A percentile compares a stretch with the other conserved stretches of the same genome.
phyloP scores from a whole-genome alignment of 2,888 invertebrate genomes.

The Pseudococcus jackbeardsleyi region DNA sequence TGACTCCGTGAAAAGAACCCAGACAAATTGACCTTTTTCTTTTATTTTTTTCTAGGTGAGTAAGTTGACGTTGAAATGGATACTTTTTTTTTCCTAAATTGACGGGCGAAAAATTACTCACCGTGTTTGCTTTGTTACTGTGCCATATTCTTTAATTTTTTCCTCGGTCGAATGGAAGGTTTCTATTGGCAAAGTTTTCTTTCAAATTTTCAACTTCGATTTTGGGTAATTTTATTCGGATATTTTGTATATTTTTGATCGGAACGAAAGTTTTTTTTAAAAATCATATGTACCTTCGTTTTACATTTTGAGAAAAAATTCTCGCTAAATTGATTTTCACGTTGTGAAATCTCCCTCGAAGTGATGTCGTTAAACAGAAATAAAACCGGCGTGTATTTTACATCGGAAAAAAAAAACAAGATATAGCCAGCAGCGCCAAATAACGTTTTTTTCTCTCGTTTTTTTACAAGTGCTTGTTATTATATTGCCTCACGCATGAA shows the following conservation, averaged over 20 bases:
- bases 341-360: not conserved
- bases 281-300: too few relatives aligned
- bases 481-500: not conserved
- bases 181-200: too few relatives aligned
- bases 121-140: too few relatives aligned
- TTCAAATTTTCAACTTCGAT: too few relatives aligned
- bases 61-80: not conserved
- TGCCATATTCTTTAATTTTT: too few relatives aligned
- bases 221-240: too few relatives aligned
- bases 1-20: not conserved
- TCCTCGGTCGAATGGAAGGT: too few relatives aligned
- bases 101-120: too few relatives aligned
- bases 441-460: not conserved
- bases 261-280: too few relatives aligned
- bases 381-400: not conserved
- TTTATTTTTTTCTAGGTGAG: not conserved
- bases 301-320: too few relatives aligned
- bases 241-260: too few relatives aligned
- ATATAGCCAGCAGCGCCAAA: not conserved
- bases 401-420: not conserved
- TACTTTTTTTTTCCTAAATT: not conserved
- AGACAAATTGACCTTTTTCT: not conserved
- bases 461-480: conserved; percentile 1
- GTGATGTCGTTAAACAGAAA: not conserved
- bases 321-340: not conserved